These are phyloP conservation scores for Pyxicephalus adspersus DNA, from an alignment of 2,113 vertebrate genomes.

Conservation along the genomic window DNA sequence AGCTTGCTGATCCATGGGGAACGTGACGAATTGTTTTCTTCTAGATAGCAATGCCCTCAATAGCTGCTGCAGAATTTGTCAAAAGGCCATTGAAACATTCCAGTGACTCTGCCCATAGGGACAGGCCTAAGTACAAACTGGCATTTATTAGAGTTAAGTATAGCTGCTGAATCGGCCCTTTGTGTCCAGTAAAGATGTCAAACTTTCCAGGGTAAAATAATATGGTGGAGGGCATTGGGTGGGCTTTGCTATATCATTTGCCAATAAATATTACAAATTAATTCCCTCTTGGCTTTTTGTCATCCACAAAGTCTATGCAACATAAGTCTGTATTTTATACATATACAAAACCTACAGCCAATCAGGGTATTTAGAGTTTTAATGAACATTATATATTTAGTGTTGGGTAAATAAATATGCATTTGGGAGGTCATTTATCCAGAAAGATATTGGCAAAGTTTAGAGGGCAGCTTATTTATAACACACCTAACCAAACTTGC, in stretches of 20 bases:
- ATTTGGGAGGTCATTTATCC: too few species aligned
- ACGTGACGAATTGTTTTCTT: constrained; percentile 43
- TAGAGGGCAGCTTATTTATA: too few species aligned
- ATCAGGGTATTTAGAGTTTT: too few species aligned
- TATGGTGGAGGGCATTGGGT: constrained; percentile 16
- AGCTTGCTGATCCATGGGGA: constrained; percentile 34
- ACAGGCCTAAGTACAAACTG: constrained; percentile 19
- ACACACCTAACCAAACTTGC: too few species aligned
- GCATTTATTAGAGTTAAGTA: constrained; percentile 41
- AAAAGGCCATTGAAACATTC: constrained; percentile 47
- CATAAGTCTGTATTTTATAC: too few species aligned
- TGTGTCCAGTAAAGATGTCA: constrained; percentile 36
- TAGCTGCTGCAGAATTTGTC: constrained; percentile 41
- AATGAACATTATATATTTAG: too few species aligned
- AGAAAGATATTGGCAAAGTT: too few species aligned
- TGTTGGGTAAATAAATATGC: too few species aligned
- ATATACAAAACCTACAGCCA: too few species aligned
- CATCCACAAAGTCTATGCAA: not conserved
- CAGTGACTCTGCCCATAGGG: constrained; percentile 33
- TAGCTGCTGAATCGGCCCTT: constrained; percentile 25
- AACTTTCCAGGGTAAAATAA: not conserved
- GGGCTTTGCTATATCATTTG: constrained; percentile 9
- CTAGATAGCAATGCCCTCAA: constrained; percentile 45
- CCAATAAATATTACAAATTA: constrained; percentile 3
- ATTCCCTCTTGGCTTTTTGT: constrained; percentile 4